A percentile compares a stretch with the other conserved stretches of the same genome.
phyloP scores from a whole-genome alignment of 2,888 invertebrate genomes.

The Drosophila anomelani region DNA sequence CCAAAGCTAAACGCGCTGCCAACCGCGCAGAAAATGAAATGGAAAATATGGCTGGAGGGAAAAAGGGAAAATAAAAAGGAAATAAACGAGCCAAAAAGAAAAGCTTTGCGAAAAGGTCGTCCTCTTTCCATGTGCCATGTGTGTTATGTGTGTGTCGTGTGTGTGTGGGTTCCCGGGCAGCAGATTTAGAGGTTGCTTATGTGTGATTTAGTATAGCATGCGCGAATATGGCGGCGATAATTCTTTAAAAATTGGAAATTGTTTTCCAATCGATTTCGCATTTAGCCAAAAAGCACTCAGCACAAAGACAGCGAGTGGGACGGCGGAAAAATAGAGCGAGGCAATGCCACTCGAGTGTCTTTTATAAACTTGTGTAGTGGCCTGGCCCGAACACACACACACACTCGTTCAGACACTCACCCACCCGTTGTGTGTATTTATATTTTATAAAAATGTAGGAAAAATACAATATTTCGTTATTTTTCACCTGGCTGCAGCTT shows the following conservation, averaged over 20 bases:
- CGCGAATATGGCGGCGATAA: constrained; percentile 85
- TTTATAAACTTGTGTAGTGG: constrained; percentile 53
- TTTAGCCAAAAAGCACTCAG: constrained; percentile 82
- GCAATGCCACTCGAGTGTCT: constrained; percentile 55
- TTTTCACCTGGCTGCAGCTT: constrained; percentile 76
- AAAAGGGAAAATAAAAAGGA: constrained; percentile 68
- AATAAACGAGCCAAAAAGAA: constrained; percentile 74
- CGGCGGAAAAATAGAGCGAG: constrained; percentile 4
- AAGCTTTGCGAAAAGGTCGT: constrained; percentile 70
- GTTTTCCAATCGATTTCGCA: constrained; percentile 85
- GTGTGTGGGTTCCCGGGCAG: constrained; percentile 63
- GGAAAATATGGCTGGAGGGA: constrained; percentile 69
- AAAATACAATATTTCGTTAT: constrained; percentile 63
- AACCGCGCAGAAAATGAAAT: constrained; percentile 79
- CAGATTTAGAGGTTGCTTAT: constrained; percentile 85
- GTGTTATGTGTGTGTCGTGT: constrained; percentile 14
- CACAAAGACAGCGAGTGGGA: constrained; percentile 38
- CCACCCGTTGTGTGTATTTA: constrained; percentile 39
- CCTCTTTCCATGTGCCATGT: constrained; percentile 23
- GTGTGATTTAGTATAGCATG: constrained; percentile 84
- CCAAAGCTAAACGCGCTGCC: constrained; percentile 67
- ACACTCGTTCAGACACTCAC: constrained; percentile 4
- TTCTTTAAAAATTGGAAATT: constrained; percentile 85
- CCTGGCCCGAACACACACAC: constrained; percentile 19
- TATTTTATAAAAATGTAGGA: constrained; percentile 65